Percentiles rank a stretch among this genome's conserved stretches.
Conservation (phyloP, 2,888 invertebrate species). For the Tenthredo scrophulariae region DNA sequence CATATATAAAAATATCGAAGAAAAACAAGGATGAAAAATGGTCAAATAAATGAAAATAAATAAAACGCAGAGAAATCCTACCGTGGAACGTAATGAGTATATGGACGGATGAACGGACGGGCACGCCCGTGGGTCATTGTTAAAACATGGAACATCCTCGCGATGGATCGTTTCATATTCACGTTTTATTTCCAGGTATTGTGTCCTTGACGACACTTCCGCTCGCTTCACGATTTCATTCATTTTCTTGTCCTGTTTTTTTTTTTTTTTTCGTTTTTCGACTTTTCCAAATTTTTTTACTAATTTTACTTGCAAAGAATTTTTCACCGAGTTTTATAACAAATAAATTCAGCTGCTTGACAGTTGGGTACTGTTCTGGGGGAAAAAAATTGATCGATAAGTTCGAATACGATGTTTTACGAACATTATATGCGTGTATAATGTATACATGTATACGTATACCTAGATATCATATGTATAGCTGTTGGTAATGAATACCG, state of each 20-base stretch:
- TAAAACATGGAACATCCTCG: constrained; percentile 42
- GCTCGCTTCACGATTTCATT: not conserved
- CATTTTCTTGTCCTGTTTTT: not conserved
- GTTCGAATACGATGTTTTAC: constrained; percentile 13
- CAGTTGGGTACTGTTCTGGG: not conserved
- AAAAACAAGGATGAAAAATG: constrained; percentile 48
- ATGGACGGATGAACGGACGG: constrained; percentile 63
- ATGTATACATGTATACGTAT: not conserved
- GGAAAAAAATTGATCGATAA: constrained; percentile 15
- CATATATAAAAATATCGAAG: not conserved
- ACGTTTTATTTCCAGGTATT: not conserved
- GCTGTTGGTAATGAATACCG: constrained; percentile 40
- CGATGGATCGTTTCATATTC: constrained; percentile 17
- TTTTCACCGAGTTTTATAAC: not conserved
- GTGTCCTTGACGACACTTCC: not conserved
- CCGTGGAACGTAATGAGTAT: not conserved
- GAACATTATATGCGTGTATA: not conserved
- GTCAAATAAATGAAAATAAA: constrained; percentile 51
- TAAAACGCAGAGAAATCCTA: constrained; percentile 51
- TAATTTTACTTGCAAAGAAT: not conserved
- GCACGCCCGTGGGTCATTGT: constrained; percentile 66
- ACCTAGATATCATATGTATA: not conserved
- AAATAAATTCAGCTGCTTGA: not conserved
- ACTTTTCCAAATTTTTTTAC: not conserved
- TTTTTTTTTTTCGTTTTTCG: not conserved